Base-by-base conservation (phyloP, 2,113 vertebrate genomes). In the Chionomys nivalis region DNA sequence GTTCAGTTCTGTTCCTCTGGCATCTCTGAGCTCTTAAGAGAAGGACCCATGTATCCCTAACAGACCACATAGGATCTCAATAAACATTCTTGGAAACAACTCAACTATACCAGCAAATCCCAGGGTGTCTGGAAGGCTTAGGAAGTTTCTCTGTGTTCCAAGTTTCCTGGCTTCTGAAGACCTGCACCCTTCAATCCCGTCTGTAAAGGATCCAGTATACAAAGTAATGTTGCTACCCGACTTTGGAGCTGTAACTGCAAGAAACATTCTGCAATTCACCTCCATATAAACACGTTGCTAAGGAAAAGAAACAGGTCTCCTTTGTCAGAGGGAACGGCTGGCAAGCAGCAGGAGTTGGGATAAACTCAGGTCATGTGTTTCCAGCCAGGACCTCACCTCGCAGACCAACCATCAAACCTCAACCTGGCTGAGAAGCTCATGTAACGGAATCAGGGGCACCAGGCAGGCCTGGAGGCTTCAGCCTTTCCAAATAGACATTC, bases 401-500 rank as follows among this genome's bases (percentile, higher is more conserved):
- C 63, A 93, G 83, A 91, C 75, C 8, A 1, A 73, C 86, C 82
- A 89, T 72, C 75, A 79, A 63, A 83, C 49, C 83, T 76, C 49
- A 96, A 72, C 79, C 70, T 77, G 65, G 83, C 92, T 44, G 73
- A 63, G 42, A 61, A 73, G 52, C 16, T 6, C 9, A 24, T 3
- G 1, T 33, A 47, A 78, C 0, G n/a, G 86, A 52, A 94, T 72
- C 4, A n/a, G 19, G 52, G 6, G 65, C 36, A 73, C 72, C 36
- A 39, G 68, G 49, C 0, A 0, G 36, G 36, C 33, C 65, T 90
- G 33, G 77, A 77, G 91, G 76, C 81, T 87, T 77, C 81, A 12
- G 23, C 68, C 52, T 96, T 94, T 82, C 94, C 81, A 88, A 89
- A 89, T 92, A 85, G 89, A 89, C 81, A 86, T 92, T 95, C 79